Evolutionary conservation across 1,140 invertebrate genomes (phyloP), one percentile per base, ranked within the genome.

Genomic region (Bombus breviceps): DNA sequence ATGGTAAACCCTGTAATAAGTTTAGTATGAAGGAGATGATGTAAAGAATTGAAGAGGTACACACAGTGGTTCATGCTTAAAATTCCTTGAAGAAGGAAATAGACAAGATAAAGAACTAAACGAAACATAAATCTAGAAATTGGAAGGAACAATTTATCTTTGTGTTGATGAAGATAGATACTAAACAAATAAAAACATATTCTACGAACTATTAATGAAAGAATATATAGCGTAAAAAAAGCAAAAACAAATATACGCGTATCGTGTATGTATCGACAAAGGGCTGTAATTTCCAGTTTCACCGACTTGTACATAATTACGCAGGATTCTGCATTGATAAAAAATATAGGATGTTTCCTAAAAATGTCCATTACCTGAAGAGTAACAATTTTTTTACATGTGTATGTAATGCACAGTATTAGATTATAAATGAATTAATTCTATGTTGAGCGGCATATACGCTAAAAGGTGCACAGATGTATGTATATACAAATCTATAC

Each of bases 271-370:
- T 37, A 81, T 74, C 13, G 5, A 73, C 34, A 78, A 39, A 37
- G 43, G 6, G 37, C 18, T 74, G 32, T 41, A 34, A 72, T 62
- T 78, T 39, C 8, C 37, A 32, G 37, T 88, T 85, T 75, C 62
- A 76, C 13, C 13, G 13, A 73, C 57, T 82, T 90, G 82, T 89
- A 83, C 37, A 75, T 87, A 90, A 80, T 72, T 28, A 75, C 12
- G 47, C 71, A 74, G 28, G 18, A 85, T 81, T 89, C 80, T 18
- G 66, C 66, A 71, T 41, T 18, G 28, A 83, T 85, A 64, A 85
- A 72, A 34, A 3, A 25, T 15, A 6, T 64, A 10, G 39, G 32
- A 81, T 74, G 28, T 68, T 87, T 76, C 59, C 8, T 82, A 85
- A 53, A 78, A 66, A 80, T 43, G 41, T 81, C 15, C 78, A 8